Percentiles rank a stretch among this genome's conserved stretches.
These are phyloP conservation scores for Aphelinus certus DNA, from an alignment of 1,140 invertebrate species.

Conservation along the genomic window DNA sequence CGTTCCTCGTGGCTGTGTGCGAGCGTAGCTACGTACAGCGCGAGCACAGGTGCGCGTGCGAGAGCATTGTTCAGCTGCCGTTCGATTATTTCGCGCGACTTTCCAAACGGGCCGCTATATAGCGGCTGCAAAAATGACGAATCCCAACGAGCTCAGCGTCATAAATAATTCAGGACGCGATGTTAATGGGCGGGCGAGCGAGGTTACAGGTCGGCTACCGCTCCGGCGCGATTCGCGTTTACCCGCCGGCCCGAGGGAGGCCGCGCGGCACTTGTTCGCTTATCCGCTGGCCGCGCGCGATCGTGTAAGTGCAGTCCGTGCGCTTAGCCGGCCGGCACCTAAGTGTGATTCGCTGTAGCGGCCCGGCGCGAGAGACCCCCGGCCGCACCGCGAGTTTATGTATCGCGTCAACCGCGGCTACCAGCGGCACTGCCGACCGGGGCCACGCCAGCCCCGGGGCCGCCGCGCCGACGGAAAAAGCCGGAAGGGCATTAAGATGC, in stretches of 20 bases:
- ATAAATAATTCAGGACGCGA: conserved; percentile 40
- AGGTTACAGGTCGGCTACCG: background rate
- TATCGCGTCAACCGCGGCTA: conserved; percentile 52
- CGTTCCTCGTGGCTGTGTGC: background rate
- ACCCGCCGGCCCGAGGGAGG: too few species aligned
- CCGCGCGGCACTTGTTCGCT: too few species aligned
- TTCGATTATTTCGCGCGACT: too few species aligned
- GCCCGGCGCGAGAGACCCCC: conserved; percentile 10
- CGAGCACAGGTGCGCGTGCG: background rate
- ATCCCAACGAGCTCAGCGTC: background rate
- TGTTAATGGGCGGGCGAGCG: conserved; percentile 30
- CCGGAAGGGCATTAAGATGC: conserved; percentile 28
- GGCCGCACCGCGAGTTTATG: conserved; percentile 49
- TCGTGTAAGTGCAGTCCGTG: background rate
- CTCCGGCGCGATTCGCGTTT: too few species aligned
- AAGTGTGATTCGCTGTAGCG: conserved; percentile 62
- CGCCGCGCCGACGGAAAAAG: conserved; percentile 41
- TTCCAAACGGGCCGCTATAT: background rate
- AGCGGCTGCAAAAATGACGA: background rate
- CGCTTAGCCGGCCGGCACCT: conserved; percentile 39
- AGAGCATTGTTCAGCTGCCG: background rate
- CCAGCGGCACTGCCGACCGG: too few species aligned
- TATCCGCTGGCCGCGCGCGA: too few species aligned
- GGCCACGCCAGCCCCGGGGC: too few species aligned
- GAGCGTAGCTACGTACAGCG: too few species aligned